phyloP scores from a whole-genome alignment of 2,888 invertebrate genomes.

The Brachynemurus nebulosus region DNA sequence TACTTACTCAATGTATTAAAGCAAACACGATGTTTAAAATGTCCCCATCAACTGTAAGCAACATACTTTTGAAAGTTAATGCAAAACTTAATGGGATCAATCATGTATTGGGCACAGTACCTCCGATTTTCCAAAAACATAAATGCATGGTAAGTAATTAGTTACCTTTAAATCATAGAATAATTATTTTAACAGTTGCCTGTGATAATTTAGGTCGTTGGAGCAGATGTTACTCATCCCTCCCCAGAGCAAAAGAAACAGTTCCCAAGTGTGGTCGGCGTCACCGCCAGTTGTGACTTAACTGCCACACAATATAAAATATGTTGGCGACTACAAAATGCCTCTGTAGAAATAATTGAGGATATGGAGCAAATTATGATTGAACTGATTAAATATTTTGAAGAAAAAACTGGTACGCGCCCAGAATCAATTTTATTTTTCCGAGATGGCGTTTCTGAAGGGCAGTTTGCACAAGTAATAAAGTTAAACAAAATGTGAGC shows the following conservation, averaged over 20 bases:
- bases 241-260: constrained; percentile 52
- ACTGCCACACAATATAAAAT: constrained; percentile 54
- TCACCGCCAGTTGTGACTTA: constrained; percentile 59
- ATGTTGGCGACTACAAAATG: constrained; percentile 60
- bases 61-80: constrained; percentile 65
- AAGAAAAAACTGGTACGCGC: constrained; percentile 30
- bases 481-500: neutral
- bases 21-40: constrained; percentile 34
- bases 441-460: constrained; percentile 80
- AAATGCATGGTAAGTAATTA: neutral
- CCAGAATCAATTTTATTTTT: constrained; percentile 59
- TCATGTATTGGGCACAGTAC: constrained; percentile 35
- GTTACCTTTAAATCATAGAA: no score
- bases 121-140: constrained; percentile 36
- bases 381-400: constrained; percentile 49
- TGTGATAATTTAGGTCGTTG: constrained; percentile 33
- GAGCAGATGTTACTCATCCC: constrained; percentile 90
- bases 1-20: constrained; percentile 63
- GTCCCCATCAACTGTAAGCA: constrained; percentile 47
- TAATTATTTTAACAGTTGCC: neutral
- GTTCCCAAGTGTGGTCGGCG: constrained; percentile 54
- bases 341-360: constrained; percentile 58
- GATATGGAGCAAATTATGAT: constrained; percentile 54
- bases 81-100: constrained; percentile 75
- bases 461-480: constrained; percentile 53